phyloP scores from a whole-genome alignment of 2,888 invertebrate species.

The Eristalis pertinax region DNA sequence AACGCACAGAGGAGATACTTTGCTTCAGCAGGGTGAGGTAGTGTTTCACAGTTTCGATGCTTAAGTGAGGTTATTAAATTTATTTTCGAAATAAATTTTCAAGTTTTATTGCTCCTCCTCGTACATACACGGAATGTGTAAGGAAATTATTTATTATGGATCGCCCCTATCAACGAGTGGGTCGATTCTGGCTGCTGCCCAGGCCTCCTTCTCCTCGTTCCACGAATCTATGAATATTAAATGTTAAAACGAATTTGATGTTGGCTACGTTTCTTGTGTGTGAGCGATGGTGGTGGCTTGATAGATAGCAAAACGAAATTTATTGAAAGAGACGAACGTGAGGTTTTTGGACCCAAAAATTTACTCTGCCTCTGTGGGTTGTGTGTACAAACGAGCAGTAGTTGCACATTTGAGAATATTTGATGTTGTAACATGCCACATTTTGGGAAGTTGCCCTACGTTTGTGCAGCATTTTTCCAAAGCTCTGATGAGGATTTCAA shows the following conservation, averaged over 20 bases:
- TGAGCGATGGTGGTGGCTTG: constrained; percentile 52
- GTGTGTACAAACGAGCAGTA: no score
- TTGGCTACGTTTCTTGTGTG: constrained; percentile 11
- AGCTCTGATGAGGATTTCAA: background rate
- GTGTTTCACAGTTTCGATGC: background rate
- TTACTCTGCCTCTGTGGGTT: no score
- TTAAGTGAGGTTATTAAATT: constrained; percentile 57
- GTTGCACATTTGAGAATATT: background rate
- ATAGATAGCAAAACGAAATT: constrained; percentile 41
- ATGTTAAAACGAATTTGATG: constrained; percentile 57
- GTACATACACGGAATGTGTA: constrained; percentile 8
- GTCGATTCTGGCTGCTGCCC: constrained; percentile 12
- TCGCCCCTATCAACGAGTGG: constrained; percentile 39
- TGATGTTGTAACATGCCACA: background rate
- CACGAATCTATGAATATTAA: constrained; percentile 67
- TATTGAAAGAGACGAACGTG: constrained; percentile 10
- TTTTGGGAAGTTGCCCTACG: background rate
- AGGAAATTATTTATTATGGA: constrained; percentile 67
- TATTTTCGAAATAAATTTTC: constrained; percentile 62
- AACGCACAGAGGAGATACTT: background rate
- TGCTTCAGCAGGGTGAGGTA: constrained; percentile 1
- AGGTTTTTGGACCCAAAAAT: background rate
- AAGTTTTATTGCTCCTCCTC: constrained; percentile 61
- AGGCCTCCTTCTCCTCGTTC: background rate
- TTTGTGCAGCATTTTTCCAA: background rate